Conservation (phyloP, 1,140 invertebrate species). For the Lordiphosa clarofinis region DNA sequence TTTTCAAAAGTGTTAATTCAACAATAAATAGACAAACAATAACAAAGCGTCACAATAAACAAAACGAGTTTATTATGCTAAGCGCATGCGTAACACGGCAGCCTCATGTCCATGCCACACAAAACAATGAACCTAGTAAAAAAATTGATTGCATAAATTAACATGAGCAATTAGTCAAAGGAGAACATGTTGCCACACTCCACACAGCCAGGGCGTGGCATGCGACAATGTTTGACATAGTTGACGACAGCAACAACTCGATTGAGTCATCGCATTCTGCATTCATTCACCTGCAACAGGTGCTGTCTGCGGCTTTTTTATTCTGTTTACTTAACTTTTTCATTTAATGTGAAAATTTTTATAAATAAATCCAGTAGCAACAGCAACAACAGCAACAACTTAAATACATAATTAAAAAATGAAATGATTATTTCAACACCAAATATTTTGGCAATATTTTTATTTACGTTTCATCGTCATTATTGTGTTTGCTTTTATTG, state of each 20-base stretch:
- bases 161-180: slow-evolving; percentile 53
- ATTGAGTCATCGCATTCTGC: slow-evolving; percentile 31
- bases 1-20: slow-evolving; percentile 57
- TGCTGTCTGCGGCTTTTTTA: slow-evolving; percentile 20
- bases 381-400: slow-evolving; percentile 24
- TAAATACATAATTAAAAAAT: slow-evolving; percentile 62
- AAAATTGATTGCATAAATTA: slow-evolving; percentile 57
- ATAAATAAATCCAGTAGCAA: slow-evolving; percentile 30
- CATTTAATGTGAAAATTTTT: too few species aligned
- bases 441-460: slow-evolving; percentile 37
- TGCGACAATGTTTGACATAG: slow-evolving; percentile 22
- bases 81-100: slow-evolving; percentile 67
- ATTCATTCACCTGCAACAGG: slow-evolving; percentile 54
- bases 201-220: slow-evolving; percentile 9
- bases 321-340: slow-evolving; percentile 45
- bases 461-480: slow-evolving; percentile 31
- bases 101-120: slow-evolving; percentile 21
- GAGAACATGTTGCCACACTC: slow-evolving; percentile 33
- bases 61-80: slow-evolving; percentile 12
- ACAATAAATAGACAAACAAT: slow-evolving; percentile 60
- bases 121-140: slow-evolving; percentile 34
- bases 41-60: not conserved
- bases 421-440: slow-evolving; percentile 47
- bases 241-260: slow-evolving; percentile 13
- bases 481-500: slow-evolving; percentile 28